Base-by-base conservation (phyloP, 2,888 invertebrate species). In the Eupithecia subfuscata region DNA sequence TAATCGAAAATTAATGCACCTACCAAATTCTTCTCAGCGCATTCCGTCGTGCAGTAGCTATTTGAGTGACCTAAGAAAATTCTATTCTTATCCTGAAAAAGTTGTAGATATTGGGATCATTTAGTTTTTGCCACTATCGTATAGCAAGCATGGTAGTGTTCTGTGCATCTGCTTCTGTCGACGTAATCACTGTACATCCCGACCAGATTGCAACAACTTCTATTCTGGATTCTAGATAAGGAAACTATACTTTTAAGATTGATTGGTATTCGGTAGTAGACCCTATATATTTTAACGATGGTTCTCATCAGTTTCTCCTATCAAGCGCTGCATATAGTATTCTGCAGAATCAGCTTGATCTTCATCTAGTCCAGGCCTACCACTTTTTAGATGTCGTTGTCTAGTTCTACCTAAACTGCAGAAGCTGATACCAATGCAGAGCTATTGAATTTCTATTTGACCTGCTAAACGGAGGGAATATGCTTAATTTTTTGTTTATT, bases 401-500 rank as follows among this genome's bases (percentile, higher is more conserved):
- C n/a, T 12, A 56, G 22, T 3, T 11, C 56, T 22, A 22, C 12
- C 22, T 56, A 12, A 56, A 56, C n/a, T n/a, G n/a, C n/a, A n/a
- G n/a, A n/a, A n/a, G n/a, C n/a, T n/a, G n/a, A n/a, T n/a, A 56
- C 56, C 12, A 56, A 56, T 22, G 56, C 22, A 22, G 56, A 22
- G 56, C 22, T 56, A 22, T 12, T 56, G 56, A 22, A 60, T 25
- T 25, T 25, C 22, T 60, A 25, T 14, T 60, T 18, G 11, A 34
- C 52, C 52, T n/a, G 11, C 52, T 56, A 52, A 52, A n/a, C 9
- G n/a, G n/a, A n/a, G n/a, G 9, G 52, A 52, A 52, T 52, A 52
- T 52, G 52, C 7, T 52, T 52, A 22, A 56, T 34, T 22, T 0
- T 70, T 84, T 89, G 87, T 86, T 88, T 85, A 82, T 84, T 82